Conservation (phyloP, 2,113 vertebrate genomes). For the Salvelinus alpinus region DNA sequence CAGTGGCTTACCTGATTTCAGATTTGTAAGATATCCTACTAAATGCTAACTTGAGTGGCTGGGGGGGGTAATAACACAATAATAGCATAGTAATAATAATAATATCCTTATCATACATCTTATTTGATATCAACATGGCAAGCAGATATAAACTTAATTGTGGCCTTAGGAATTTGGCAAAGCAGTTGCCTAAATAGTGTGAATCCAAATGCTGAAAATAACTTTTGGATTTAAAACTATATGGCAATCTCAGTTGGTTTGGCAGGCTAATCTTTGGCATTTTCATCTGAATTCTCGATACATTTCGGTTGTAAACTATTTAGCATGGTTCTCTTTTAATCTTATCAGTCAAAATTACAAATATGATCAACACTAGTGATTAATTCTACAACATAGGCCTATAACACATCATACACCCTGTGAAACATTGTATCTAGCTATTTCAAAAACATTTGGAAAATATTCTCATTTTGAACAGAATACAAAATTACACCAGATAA, state of each 20-base stretch:
- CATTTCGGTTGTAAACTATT: background rate
- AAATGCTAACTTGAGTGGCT: constrained; percentile 28
- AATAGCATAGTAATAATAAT: background rate
- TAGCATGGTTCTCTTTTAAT: background rate
- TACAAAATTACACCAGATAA: constrained; percentile 18
- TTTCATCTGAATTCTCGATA: background rate
- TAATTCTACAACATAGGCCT: background rate
- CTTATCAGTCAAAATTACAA: background rate
- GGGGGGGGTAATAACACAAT: constrained; percentile 11
- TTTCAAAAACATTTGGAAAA: background rate
- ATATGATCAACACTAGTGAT: background rate
- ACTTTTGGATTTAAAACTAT: background rate
- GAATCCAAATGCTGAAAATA: background rate
- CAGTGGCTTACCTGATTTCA: constrained; percentile 98
- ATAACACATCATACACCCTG: background rate
- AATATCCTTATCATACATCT: background rate
- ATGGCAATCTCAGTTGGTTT: background rate
- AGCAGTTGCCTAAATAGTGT: background rate
- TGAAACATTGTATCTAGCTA: background rate
- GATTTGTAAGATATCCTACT: constrained; percentile 61
- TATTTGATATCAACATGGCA: background rate
- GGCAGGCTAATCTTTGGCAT: background rate
- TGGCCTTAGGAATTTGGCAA: background rate
- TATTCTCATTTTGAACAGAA: background rate
- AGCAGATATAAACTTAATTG: background rate